Evolutionary conservation across 2,113 vertebrate species (phyloP).

Genomic region (Mormyrus iriodes): DNA sequence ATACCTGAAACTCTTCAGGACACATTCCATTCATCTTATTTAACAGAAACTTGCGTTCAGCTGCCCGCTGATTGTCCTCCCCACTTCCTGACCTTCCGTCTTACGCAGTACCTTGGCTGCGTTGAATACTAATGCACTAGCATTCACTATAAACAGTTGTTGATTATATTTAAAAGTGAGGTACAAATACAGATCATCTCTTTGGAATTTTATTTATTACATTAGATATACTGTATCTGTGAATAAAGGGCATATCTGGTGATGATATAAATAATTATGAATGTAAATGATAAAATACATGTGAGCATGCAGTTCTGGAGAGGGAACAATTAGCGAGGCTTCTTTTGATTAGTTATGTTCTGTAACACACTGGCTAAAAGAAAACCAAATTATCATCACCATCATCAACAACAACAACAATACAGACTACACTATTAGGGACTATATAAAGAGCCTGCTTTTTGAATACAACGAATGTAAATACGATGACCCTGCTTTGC

Average conservation of each 20-base stretch:
- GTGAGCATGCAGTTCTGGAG: not conserved
- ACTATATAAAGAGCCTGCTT: not conserved
- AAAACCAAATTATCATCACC: not conserved
- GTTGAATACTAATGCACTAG: not conserved
- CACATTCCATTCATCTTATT: not conserved
- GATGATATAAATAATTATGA: not conserved
- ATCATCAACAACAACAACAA: not conserved
- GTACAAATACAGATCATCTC: not conserved
- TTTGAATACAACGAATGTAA: not conserved
- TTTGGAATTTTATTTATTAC: not conserved
- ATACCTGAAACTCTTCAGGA: not conserved
- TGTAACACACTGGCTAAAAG: not conserved
- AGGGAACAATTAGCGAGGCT: not conserved
- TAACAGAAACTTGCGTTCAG: not conserved
- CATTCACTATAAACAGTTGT: not conserved
- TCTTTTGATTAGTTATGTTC: not conserved
- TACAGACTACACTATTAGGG: not conserved
- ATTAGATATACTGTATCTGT: not conserved
- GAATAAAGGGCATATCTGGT: not conserved
- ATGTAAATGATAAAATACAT: not conserved
- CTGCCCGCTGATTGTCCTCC: not conserved
- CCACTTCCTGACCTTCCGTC: not conserved
- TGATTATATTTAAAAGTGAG: not conserved
- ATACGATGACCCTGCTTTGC: not conserved
- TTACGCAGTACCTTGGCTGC: not conserved